These are phyloP conservation scores for Meda fulgida DNA, from an alignment of 2,797 vertebrate species.

Conservation along the genomic window DNA sequence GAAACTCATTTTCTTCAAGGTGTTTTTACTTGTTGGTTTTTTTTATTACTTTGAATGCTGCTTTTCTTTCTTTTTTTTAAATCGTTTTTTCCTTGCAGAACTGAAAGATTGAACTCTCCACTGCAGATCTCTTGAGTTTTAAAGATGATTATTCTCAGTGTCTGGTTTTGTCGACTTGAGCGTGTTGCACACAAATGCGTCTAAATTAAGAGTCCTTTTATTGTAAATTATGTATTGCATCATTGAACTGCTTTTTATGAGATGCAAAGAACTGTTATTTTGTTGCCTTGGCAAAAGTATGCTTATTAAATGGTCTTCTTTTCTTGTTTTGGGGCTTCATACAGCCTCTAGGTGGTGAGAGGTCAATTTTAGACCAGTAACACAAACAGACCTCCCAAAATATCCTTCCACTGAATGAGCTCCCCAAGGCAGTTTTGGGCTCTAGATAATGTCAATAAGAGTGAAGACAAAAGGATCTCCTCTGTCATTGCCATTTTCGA, in stretches of 20 bases:
- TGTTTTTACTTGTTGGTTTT: background rate
- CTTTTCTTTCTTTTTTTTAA: background rate
- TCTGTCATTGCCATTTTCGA: background rate
- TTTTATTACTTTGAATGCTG: background rate
- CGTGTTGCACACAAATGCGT: background rate
- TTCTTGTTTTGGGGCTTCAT: conserved; percentile 24
- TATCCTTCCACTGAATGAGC: background rate
- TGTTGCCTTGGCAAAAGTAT: conserved; percentile 35
- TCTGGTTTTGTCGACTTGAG: background rate
- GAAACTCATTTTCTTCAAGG: background rate
- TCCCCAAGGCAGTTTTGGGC: background rate
- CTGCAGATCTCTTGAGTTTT: background rate
- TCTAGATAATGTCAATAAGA: conserved; percentile 7
- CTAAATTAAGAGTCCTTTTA: background rate
- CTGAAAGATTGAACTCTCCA: background rate
- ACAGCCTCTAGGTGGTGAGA: conserved; percentile 14
- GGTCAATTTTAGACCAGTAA: conserved; percentile 25
- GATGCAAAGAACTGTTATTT: conserved; percentile 16
- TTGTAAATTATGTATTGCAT: background rate
- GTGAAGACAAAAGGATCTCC: background rate
- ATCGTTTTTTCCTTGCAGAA: background rate
- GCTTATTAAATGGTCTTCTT: conserved; percentile 30
- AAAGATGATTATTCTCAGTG: background rate
- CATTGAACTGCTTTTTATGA: conserved; percentile 8
- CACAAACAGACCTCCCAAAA: conserved; percentile 8